Evolutionary conservation across 2,113 vertebrate species (phyloP).

Genomic region (Forbesichthys papilliferus): DNA sequence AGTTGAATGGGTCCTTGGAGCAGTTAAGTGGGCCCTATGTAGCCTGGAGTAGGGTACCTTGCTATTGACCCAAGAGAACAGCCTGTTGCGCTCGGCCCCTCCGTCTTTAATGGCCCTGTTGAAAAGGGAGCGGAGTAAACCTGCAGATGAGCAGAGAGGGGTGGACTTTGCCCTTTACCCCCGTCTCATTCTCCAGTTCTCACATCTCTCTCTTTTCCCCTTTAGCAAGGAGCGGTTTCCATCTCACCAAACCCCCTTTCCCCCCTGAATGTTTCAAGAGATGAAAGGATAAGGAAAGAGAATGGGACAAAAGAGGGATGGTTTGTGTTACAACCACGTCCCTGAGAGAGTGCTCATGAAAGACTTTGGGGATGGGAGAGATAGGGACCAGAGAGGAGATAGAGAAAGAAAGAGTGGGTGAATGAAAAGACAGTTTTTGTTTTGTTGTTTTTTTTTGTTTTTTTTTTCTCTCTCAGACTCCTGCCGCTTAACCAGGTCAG

Average conservation of each 20-base stretch:
- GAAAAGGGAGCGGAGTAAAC: constrained; percentile 64
- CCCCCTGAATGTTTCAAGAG: constrained; percentile 76
- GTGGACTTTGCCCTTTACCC: constrained; percentile 3
- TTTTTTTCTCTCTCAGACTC: constrained; percentile 27
- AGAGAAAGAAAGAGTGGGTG: constrained; percentile 28
- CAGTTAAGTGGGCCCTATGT: constrained; percentile 49
- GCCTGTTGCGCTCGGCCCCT: constrained; percentile 44
- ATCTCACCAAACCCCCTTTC: constrained; percentile 65
- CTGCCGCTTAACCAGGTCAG: constrained; percentile 60
- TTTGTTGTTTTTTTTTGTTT: too few species aligned
- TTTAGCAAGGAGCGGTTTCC: constrained; percentile 71
- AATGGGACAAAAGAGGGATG: constrained; percentile 75
- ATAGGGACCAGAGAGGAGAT: constrained; percentile 71
- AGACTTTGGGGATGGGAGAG: constrained; percentile 76
- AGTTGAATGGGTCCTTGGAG: constrained; percentile 54
- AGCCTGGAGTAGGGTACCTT: constrained; percentile 38
- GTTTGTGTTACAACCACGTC: constrained; percentile 76
- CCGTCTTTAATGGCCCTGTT: constrained; percentile 66
- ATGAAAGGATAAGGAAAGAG: constrained; percentile 82
- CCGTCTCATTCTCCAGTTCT: constrained; percentile 34
- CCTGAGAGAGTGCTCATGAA: constrained; percentile 77
- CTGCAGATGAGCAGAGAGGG: constrained; percentile 56
- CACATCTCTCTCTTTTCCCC: constrained; percentile 64
- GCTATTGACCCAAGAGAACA: constrained; percentile 60
- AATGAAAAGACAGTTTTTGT: constrained; percentile 31